Evolutionary conservation across 2,888 invertebrate species (phyloP).

Genomic region (Globia sparganii): DNA sequence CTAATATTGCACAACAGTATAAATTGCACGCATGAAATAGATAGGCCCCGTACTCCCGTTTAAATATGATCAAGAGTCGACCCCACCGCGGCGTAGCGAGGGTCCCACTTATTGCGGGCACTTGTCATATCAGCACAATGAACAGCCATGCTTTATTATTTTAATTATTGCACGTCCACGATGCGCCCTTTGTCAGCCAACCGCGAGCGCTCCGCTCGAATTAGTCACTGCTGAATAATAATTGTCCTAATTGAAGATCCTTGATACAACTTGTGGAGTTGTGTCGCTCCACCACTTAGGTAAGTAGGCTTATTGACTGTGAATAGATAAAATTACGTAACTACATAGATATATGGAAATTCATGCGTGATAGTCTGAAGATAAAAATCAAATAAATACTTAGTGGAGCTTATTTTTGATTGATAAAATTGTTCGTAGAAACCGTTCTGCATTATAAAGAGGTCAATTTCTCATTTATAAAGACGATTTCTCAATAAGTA

Average conservation of each 20-base stretch:
- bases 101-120: conserved; percentile 87
- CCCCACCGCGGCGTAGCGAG: conserved; percentile 72
- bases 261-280: conserved; percentile 67
- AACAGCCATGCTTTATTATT: conserved; percentile 88
- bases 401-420: conserved; percentile 20
- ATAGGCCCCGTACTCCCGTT: conserved; percentile 53
- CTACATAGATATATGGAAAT: conserved; percentile 10
- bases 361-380: not conserved
- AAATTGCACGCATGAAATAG: conserved; percentile 52
- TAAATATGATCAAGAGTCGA: conserved; percentile 64
- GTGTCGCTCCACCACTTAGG: conserved; percentile 48
- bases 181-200: conserved; percentile 85
- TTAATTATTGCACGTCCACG: conserved; percentile 88
- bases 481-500: conserved; percentile 63
- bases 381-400: conserved; percentile 15
- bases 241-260: conserved; percentile 84
- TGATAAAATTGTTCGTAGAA: conserved; percentile 33
- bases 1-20: conserved; percentile 54
- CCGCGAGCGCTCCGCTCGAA: conserved; percentile 77
- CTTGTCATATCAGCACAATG: conserved; percentile 89
- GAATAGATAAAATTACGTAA: conserved; percentile 24
- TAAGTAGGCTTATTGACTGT: conserved; percentile 42
- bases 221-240: conserved; percentile 77
- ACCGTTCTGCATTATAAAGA: conserved; percentile 37
- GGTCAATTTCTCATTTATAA: conserved; percentile 58